Evolutionary conservation across 2,797 vertebrate genomes (phyloP).

Genomic region (Lateolabrax maculatus): DNA sequence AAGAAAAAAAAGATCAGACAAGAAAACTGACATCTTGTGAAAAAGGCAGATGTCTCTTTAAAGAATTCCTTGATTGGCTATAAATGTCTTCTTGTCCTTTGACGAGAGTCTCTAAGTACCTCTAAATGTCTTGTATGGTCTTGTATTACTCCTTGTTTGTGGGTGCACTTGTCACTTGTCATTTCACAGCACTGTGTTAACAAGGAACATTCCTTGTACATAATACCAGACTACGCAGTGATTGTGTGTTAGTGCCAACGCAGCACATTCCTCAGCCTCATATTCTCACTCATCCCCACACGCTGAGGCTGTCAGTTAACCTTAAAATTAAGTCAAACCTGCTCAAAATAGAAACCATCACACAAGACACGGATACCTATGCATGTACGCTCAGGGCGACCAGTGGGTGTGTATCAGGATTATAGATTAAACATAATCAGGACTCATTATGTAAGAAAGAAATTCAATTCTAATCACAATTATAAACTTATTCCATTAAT

Average conservation of each 20-base stretch:
- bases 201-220: neutral
- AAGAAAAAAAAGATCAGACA: neutral
- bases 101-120: neutral
- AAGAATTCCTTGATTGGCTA: slow-evolving; percentile 7
- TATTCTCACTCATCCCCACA: slow-evolving; percentile 1
- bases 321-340: neutral
- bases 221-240: neutral
- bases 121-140: neutral
- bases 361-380: neutral
- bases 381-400: neutral
- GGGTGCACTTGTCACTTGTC: slow-evolving; percentile 30
- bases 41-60: neutral
- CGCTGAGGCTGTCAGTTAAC: slow-evolving; percentile 22
- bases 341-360: neutral
- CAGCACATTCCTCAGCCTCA: slow-evolving; percentile 17
- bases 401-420: neutral
- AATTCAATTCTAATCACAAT: too few species aligned
- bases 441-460: neutral
- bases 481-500: too few species aligned
- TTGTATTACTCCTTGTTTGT: slow-evolving; percentile 7
- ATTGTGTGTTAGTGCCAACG: neutral
- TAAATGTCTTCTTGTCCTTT: neutral
- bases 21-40: neutral
- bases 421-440: neutral
- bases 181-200: slow-evolving; percentile 25